Conservation (phyloP, 2,888 invertebrate species). For the Odontothrips loti region DNA sequence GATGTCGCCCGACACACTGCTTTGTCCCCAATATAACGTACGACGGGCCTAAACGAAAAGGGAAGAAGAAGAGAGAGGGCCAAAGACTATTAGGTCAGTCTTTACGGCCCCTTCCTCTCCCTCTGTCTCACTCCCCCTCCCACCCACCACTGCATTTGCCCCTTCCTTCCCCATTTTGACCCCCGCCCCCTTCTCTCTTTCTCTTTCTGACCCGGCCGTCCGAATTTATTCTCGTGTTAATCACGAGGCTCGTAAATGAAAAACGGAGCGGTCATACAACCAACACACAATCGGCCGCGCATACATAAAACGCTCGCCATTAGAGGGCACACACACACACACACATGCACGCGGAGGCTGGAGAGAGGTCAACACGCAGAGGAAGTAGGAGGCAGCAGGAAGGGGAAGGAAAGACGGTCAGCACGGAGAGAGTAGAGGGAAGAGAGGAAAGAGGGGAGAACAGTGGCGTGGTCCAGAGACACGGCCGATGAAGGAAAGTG, state of each 20-base stretch:
- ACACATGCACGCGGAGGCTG: neutral
- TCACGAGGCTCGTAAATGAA: neutral
- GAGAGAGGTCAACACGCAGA: no score
- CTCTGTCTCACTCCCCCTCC: neutral
- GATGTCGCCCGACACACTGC: no score
- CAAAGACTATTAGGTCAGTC: no score
- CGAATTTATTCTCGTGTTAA: neutral
- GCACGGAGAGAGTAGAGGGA: neutral
- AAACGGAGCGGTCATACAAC: constrained; percentile 3
- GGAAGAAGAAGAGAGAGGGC: no score
- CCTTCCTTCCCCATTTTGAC: neutral
- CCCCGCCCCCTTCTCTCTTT: neutral
- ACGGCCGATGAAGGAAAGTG: no score
- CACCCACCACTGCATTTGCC: neutral
- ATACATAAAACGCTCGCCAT: neutral
- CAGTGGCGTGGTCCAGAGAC: no score
- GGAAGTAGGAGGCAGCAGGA: neutral
- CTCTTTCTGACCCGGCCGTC: neutral
- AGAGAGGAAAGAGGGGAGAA: neutral
- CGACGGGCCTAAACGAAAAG: no score
- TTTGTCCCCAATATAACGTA: no score
- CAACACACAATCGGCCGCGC: neutral
- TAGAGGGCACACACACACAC: no score
- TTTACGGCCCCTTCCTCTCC: neutral
- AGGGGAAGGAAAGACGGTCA: neutral